Evolutionary conservation across 1,140 invertebrate genomes (phyloP).

Genomic region (Calliopsis andreniformis): DNA sequence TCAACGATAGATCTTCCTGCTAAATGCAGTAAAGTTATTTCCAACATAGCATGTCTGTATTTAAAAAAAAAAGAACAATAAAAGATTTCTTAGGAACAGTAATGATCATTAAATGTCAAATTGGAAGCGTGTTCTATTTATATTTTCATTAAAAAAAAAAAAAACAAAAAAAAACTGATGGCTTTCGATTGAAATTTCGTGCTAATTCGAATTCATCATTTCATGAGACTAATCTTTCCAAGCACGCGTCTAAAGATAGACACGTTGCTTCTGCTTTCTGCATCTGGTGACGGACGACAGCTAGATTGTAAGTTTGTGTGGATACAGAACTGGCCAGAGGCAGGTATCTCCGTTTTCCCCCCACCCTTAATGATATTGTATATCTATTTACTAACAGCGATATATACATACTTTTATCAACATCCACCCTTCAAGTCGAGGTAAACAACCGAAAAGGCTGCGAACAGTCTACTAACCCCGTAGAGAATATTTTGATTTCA

Average conservation of each 20-base stretch:
- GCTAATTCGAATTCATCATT: neutral
- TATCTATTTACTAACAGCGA: slow-evolving; percentile 67
- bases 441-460: slow-evolving; percentile 30
- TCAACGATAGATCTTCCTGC: slow-evolving; percentile 18
- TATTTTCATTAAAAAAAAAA: neutral
- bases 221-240: neutral
- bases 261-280: slow-evolving; percentile 38
- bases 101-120: neutral
- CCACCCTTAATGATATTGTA: slow-evolving; percentile 61
- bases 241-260: slow-evolving; percentile 12
- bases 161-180: neutral
- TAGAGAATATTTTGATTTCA: slow-evolving; percentile 9
- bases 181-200: neutral
- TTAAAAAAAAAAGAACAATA: too few species aligned
- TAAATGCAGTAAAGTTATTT: slow-evolving; percentile 24
- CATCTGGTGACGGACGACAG: slow-evolving; percentile 60
- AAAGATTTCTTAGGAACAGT: too few species aligned
- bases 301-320: slow-evolving; percentile 74
- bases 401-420: slow-evolving; percentile 41
- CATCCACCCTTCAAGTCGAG: slow-evolving; percentile 35
- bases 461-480: slow-evolving; percentile 47
- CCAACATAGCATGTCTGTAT: neutral
- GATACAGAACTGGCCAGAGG: slow-evolving; percentile 83
- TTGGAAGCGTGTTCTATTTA: neutral
- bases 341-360: slow-evolving; percentile 81